These are phyloP conservation scores for Hymenochirus boettgeri DNA, from an alignment of 2,113 vertebrate species.

Conservation along the genomic window DNA sequence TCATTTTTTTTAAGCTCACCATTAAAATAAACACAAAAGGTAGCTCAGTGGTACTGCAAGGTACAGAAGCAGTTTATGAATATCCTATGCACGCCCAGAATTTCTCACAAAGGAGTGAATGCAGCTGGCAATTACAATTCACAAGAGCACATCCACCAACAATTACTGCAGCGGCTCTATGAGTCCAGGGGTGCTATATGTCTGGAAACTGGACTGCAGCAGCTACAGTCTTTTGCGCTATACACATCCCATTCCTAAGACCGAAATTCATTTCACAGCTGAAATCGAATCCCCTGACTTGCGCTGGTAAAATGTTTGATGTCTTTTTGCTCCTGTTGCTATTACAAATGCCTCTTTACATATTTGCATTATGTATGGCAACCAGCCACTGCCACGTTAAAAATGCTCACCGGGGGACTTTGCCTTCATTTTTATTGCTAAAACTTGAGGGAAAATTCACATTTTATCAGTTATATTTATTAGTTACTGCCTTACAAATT, in stretches of 20 bases:
- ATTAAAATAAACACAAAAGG: background rate
- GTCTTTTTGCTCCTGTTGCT: conserved; percentile 29
- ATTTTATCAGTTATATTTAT: conserved; percentile 1
- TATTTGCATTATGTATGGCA: conserved; percentile 36
- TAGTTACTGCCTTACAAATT: too few relatives aligned
- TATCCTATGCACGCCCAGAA: conserved; percentile 28
- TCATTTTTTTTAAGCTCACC: background rate
- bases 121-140: conserved; percentile 40
- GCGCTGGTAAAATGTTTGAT: conserved; percentile 35
- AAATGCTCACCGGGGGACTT: conserved; percentile 13
- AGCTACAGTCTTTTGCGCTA: conserved; percentile 22
- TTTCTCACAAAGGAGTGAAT: conserved; percentile 32
- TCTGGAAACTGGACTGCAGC: conserved; percentile 38
- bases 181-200: conserved; percentile 32
- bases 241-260: conserved; percentile 27
- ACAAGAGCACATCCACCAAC: conserved; percentile 29
- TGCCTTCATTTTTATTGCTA: conserved; percentile 6
- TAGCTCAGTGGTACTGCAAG: background rate
- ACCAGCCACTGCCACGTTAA: conserved; percentile 22
- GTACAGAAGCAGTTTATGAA: conserved; percentile 33
- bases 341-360: conserved; percentile 25
- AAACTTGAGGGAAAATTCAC: conserved; percentile 9
- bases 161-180: conserved; percentile 31
- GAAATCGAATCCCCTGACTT: conserved; percentile 40
- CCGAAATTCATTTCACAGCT: conserved; percentile 42